Evolutionary conservation across 2,888 invertebrate species (phyloP).

Genomic region (Tachina grossa): DNA sequence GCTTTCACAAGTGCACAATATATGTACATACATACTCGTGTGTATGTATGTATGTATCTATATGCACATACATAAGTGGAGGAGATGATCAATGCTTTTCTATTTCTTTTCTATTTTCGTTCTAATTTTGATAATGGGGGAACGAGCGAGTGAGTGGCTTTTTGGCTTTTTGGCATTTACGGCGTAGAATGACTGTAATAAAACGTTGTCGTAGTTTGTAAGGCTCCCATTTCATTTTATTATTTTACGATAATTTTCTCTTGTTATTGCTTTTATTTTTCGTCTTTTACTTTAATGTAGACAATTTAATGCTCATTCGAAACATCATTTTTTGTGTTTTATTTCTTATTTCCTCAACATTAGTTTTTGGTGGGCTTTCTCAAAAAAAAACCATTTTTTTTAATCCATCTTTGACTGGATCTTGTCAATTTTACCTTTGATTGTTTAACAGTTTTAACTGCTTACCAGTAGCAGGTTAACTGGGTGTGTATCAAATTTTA

Average conservation of each 20-base stretch:
- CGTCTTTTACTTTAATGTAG: neutral
- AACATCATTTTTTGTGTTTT: constrained; percentile 23
- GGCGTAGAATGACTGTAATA: constrained; percentile 71
- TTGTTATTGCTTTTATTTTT: constrained; percentile 4
- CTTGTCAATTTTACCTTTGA: constrained; percentile 15
- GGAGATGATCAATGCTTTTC: neutral
- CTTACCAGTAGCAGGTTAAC: constrained; percentile 52
- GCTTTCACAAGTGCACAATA: neutral
- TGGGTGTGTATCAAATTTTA: constrained; percentile 37
- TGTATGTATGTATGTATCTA: too few species aligned
- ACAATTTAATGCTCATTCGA: constrained; percentile 36
- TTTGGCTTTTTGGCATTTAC: constrained; percentile 19
- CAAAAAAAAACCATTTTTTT: neutral
- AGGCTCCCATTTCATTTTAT: constrained; percentile 71
- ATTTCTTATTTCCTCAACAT: constrained; percentile 10
- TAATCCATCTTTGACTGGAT: constrained; percentile 28
- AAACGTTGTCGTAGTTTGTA: constrained; percentile 70
- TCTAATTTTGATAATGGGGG: constrained; percentile 77
- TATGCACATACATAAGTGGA: too few species aligned
- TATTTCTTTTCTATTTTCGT: constrained; percentile 74
- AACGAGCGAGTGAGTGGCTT: neutral
- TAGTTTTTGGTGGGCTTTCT: neutral
- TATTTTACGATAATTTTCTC: constrained; percentile 11
- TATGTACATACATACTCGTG: too few species aligned
- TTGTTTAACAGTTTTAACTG: constrained; percentile 24